Percentiles rank a stretch among this genome's conserved stretches.
These are phyloP conservation scores for Panurus biarmicus DNA, from an alignment of 2,113 vertebrate genomes.

Conservation along the genomic window DNA sequence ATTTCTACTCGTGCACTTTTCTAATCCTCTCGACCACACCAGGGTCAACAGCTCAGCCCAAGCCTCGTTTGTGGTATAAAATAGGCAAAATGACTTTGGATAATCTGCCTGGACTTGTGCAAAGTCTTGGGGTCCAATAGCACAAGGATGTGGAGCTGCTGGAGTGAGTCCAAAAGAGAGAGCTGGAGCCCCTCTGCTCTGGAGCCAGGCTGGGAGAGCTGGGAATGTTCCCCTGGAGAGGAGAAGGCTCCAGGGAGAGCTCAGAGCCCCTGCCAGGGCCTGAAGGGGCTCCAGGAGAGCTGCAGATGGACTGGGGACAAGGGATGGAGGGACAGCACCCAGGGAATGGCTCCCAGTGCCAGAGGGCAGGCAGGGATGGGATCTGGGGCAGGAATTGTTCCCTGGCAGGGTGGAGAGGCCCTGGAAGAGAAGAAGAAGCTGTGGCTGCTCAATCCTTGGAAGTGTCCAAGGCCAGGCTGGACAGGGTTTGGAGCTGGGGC, in stretches of 20 bases:
- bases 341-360: background rate
- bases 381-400: background rate
- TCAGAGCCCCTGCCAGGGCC: background rate
- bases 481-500: rapidly evolving
- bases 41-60: background rate
- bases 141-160: rapidly evolving
- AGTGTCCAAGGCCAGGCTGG: background rate
- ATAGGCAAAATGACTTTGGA: rapidly evolving
- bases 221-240: background rate
- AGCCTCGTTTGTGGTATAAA: background rate
- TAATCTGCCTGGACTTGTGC: background rate
- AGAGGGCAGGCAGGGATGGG: background rate
- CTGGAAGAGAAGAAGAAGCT: background rate
- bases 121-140: too few species aligned
- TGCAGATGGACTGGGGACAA: background rate
- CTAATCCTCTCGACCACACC: background rate
- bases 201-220: background rate
- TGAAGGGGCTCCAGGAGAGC: background rate
- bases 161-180: background rate
- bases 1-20: background rate
- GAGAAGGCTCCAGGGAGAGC: background rate
- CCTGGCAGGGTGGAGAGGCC: rapidly evolving
- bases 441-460: background rate
- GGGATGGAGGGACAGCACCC: background rate
- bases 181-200: background rate